Conservation (phyloP, 2,113 vertebrate species). For the Cettia cetti region DNA sequence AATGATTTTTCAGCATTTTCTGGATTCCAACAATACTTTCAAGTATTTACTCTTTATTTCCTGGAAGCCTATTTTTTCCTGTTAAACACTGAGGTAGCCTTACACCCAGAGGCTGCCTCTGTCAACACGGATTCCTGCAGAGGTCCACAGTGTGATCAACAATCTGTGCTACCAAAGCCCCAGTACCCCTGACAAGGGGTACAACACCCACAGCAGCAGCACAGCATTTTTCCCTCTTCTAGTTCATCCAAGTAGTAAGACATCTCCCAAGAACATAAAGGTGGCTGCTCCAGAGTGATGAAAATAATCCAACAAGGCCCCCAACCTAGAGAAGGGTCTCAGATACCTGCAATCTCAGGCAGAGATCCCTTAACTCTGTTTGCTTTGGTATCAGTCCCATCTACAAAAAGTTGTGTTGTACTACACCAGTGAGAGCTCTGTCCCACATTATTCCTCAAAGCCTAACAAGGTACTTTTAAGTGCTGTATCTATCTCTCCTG, state of each 20-base stretch:
- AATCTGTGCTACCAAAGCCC: rapidly evolving
- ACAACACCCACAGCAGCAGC: background rate
- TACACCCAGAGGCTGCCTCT: background rate
- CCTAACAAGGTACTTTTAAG: background rate
- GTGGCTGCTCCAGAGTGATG: background rate
- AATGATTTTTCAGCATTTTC: background rate
- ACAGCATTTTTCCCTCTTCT: background rate
- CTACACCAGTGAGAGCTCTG: background rate
- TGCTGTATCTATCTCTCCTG: background rate
- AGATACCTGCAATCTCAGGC: background rate
- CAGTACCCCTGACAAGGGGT: no score
- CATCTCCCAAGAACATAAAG: background rate
- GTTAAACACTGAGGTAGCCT: background rate
- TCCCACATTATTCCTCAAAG: background rate
- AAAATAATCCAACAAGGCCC: background rate
- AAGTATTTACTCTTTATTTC: background rate
- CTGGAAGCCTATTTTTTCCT: background rate
- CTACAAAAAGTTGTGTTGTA: background rate
- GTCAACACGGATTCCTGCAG: background rate
- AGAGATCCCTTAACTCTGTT: background rate
- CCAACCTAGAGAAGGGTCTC: rapidly evolving
- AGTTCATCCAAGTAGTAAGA: background rate
- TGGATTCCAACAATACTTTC: background rate
- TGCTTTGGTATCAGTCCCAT: background rate
- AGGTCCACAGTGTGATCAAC: background rate